phyloP scores from a whole-genome alignment of 2,888 invertebrate species.

The Clanis bilineata region DNA sequence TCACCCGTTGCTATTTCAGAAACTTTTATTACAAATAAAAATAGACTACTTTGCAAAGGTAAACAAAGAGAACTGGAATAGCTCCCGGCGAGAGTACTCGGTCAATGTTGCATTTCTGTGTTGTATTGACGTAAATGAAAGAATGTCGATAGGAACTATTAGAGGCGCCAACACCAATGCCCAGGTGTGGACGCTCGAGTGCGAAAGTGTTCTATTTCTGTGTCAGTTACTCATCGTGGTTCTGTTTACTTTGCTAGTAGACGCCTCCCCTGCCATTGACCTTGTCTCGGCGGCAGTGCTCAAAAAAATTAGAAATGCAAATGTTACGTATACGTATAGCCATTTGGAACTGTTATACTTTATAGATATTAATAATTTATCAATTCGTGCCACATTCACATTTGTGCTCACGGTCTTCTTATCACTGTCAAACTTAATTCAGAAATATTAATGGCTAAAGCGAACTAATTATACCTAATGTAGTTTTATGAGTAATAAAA shows the following conservation, averaged over 20 bases:
- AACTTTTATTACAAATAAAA: neutral
- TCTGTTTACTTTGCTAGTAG: slow-evolving; percentile 70
- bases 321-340: slow-evolving; percentile 45
- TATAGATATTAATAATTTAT: slow-evolving; percentile 10
- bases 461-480: neutral
- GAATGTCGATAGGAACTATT: slow-evolving; percentile 29
- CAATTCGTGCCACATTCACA: neutral
- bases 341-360: slow-evolving; percentile 24
- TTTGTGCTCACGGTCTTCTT: neutral
- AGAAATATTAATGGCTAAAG: neutral
- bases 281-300: slow-evolving; percentile 58
- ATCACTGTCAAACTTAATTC: neutral
- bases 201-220: slow-evolving; percentile 72
- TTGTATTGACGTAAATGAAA: slow-evolving; percentile 20
- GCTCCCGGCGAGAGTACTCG: neutral
- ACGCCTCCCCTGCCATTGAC: slow-evolving; percentile 75
- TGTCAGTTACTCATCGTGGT: slow-evolving; percentile 66
- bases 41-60: neutral
- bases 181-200: slow-evolving; percentile 60
- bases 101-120: neutral
- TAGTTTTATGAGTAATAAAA: neutral
- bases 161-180: slow-evolving; percentile 41
- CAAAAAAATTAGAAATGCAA: slow-evolving; percentile 50
- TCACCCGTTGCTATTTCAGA: neutral
- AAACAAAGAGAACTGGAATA: slow-evolving; percentile 1